phyloP scores from a whole-genome alignment of 2,888 invertebrate species.

The Steinernema hermaphroditum region DNA sequence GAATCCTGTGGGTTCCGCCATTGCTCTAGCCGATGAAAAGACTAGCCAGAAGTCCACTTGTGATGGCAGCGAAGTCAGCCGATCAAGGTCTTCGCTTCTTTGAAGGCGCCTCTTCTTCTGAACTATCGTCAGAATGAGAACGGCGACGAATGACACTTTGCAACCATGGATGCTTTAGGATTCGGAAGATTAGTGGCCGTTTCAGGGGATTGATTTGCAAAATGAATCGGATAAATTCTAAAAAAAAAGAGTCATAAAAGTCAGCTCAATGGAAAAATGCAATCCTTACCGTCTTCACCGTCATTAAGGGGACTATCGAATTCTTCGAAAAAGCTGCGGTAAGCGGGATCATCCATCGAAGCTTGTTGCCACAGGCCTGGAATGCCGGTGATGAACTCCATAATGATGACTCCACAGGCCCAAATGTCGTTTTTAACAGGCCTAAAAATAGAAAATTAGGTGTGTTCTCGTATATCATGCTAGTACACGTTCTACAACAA shows the following conservation, averaged over 20 bases:
- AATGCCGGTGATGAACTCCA: not conserved
- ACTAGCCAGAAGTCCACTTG: no score
- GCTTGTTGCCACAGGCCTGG: not conserved
- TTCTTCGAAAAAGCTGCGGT: not conserved
- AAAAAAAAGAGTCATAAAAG: no score
- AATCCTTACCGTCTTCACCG: not conserved
- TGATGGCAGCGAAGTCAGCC: no score
- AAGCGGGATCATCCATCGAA: not conserved
- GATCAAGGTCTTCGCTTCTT: no score
- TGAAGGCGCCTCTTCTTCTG: no score
- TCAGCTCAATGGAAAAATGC: no score
- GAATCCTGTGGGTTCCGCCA: no score
- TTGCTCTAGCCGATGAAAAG: no score
- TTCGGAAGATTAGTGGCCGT: not conserved
- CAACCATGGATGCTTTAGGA: not conserved
- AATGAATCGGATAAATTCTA: slow-evolving; percentile 2
- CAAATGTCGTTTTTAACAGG: slow-evolving; percentile 18
- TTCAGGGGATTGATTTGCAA: not conserved
- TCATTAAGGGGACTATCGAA: not conserved
- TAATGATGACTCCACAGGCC: slow-evolving; percentile 8
- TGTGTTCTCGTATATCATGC: no score
- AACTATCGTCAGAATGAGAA: no score
- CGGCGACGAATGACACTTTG: not conserved
- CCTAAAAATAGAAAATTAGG: not conserved
- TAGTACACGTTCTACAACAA: no score